phyloP scores from a whole-genome alignment of 2,888 invertebrate genomes.

The Lathronympha strigana region DNA sequence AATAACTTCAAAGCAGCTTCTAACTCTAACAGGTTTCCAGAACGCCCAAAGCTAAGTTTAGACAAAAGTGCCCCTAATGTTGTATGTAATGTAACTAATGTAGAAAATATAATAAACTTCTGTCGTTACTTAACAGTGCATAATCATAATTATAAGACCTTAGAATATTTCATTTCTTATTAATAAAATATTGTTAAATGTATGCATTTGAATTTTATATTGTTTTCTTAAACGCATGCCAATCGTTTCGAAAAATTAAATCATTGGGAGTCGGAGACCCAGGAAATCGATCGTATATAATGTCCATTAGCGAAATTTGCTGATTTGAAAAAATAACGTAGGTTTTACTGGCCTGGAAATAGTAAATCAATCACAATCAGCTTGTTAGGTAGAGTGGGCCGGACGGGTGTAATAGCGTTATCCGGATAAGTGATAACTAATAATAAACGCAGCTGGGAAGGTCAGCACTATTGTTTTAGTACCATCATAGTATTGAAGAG shows the following conservation, averaged over 20 bases:
- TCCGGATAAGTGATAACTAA: conserved; percentile 45
- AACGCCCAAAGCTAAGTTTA: too few relatives aligned
- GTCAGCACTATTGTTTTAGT: conserved; percentile 30
- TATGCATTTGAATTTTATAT: neutral
- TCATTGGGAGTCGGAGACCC: neutral
- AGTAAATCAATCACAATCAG: conserved; percentile 74
- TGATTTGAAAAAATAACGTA: conserved; percentile 54
- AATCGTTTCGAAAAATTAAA: neutral
- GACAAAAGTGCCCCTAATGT: too few relatives aligned
- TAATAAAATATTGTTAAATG: too few relatives aligned
- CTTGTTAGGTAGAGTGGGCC: conserved; percentile 59
- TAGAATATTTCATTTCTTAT: too few relatives aligned
- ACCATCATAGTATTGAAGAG: neutral
- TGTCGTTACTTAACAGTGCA: too few relatives aligned
- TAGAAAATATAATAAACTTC: too few relatives aligned
- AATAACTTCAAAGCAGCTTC: too few relatives aligned
- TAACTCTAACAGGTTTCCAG: too few relatives aligned
- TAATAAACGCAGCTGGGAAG: conserved; percentile 37
- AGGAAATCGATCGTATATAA: conserved; percentile 15
- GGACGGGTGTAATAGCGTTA: conserved; percentile 58
- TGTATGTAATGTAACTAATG: too few relatives aligned
- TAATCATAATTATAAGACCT: too few relatives aligned
- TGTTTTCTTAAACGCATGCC: neutral
- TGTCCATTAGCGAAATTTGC: conserved; percentile 55
- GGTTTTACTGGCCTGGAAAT: conserved; percentile 57